phyloP scores from a whole-genome alignment of 2,113 vertebrate genomes.

The Eira barbara region DNA sequence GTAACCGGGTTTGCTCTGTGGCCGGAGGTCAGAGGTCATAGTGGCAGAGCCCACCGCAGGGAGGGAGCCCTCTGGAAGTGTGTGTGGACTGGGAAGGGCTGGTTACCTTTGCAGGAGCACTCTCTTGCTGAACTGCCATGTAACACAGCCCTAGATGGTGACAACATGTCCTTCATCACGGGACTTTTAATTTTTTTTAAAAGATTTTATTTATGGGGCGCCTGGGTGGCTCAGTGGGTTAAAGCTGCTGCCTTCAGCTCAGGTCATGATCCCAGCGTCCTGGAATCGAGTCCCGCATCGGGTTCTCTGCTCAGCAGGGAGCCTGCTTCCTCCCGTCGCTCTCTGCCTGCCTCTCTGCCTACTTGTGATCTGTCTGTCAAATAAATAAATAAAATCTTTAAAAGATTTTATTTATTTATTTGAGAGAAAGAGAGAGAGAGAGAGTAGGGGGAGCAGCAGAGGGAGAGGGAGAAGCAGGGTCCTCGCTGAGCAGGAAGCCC shows the following conservation, averaged over 20 bases:
- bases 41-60: neutral
- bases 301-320: no score
- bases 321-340: no score
- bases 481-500: neutral
- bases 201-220: neutral
- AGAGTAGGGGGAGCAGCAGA: neutral
- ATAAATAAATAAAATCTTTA: no score
- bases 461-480: neutral
- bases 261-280: no score
- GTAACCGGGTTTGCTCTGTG: neutral
- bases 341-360: no score
- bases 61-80: neutral
- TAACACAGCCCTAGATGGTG: neutral
- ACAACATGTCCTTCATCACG: neutral
- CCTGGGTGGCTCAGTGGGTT: no score
- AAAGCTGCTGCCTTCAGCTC: no score
- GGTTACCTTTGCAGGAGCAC: neutral
- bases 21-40: neutral
- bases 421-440: neutral
- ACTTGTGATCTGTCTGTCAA: no score
- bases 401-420: neutral
- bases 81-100: accelerated
- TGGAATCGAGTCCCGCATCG: no score
- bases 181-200: neutral
- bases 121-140: neutral